Evolutionary conservation across 1,140 invertebrate species (phyloP), one percentile per base, ranked within the genome.

Genomic region (Wiebesia pumilae): DNA sequence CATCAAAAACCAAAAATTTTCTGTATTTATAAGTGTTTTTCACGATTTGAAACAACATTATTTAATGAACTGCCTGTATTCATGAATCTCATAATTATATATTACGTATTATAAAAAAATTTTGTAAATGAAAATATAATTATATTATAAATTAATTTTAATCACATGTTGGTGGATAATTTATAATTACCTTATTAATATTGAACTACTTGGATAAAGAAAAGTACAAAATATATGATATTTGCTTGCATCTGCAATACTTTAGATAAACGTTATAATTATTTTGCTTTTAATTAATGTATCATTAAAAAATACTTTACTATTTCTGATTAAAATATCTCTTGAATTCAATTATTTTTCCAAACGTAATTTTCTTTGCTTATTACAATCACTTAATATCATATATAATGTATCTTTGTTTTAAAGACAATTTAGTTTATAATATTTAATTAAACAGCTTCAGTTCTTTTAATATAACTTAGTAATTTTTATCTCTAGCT

Each of bases 91-190:
- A 40, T 43, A 43, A 75, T 75, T 75, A 43, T 43, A 43, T 43
- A 75, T 43, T 75, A 75, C 21, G 0, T n/a, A n/a, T 75, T 75
- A 75, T 43, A 43, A 40, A 43, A 43, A 40, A 1, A 75, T 24
- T 75, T 75, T 75, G 71, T 43, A 75, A 75, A 75, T 43, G 33
- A 38, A 71, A 71, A 71, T 24, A 71, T 14, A 71, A 38, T 4
- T 24, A 71, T 71, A 71, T 35, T 71, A 71, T 71, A 71, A 71
- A 69, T 69, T 33, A 33, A 69, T 71, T 71, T 71, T 38, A 71
- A 71, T 33, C 6, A 40, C n/a, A 75, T 43, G 16, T 40, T 73
- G n/a, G 10, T 75, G 7, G 27, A n/a, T 27, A 27, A 43, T 62
- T 62, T 62, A 62, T 62, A n/a, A 38, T n/a, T 75, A 75, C 40